Percentiles rank a stretch among this genome's conserved stretches.
These are phyloP conservation scores for Catostomus latipinnis DNA, from an alignment of 2,797 vertebrate species.

Conservation along the genomic window DNA sequence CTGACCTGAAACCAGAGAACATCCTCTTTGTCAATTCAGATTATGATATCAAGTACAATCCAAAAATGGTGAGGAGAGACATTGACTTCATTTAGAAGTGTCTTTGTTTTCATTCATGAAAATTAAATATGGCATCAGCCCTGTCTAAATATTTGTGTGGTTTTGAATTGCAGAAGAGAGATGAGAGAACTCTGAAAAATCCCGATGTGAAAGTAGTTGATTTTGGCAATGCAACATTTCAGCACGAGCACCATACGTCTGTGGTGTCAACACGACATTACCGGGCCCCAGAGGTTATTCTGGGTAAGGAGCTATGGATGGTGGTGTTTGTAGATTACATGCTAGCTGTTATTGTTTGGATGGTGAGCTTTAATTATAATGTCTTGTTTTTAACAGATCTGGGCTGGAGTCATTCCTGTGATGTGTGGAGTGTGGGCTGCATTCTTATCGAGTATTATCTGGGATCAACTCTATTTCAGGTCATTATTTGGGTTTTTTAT, in stretches of 20 bases:
- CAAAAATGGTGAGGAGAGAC: slow-evolving; percentile 76
- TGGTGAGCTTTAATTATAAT: not conserved
- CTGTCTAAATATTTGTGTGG: not conserved
- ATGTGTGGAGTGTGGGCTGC: slow-evolving; percentile 89
- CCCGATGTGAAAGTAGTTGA: slow-evolving; percentile 94
- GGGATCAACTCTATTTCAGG: slow-evolving; percentile 84
- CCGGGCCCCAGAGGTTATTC: slow-evolving; percentile 93
- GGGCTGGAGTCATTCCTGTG: slow-evolving; percentile 88
- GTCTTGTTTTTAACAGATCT: slow-evolving; percentile 73
- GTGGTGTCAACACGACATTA: slow-evolving; percentile 95
- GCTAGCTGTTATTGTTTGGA: no score
- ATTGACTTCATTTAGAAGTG: not conserved
- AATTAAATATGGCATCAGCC: no score
- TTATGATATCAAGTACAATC: slow-evolving; percentile 82
- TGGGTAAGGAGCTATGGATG: slow-evolving; percentile 77
- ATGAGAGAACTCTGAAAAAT: slow-evolving; percentile 82
- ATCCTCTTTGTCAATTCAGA: slow-evolving; percentile 92
- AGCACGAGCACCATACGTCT: slow-evolving; percentile 90
- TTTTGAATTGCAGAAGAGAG: slow-evolving; percentile 75
- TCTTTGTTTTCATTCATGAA: no score
- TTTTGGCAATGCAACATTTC: slow-evolving; percentile 93
- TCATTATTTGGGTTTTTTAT: slow-evolving; percentile 61
- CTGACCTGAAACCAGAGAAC: slow-evolving; percentile 96
- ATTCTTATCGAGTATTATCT: slow-evolving; percentile 88
- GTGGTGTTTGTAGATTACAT: not conserved